Base-by-base conservation (phyloP, 2,888 invertebrate genomes). In the Brenthis hecate region DNA sequence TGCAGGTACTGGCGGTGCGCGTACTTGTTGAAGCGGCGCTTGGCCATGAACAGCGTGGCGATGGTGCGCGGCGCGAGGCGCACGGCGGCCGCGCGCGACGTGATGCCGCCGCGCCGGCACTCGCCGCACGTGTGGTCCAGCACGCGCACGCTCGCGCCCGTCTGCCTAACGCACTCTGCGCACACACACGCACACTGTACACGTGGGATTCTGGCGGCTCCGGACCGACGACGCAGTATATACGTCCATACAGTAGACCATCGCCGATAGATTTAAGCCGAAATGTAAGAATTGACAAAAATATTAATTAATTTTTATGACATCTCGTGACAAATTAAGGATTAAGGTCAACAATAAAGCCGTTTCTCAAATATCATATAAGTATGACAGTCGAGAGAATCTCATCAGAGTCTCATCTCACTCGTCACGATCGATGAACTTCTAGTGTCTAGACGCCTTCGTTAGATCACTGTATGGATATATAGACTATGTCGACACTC, bases 1-100 rank as follows among this genome's bases (percentile, higher is more conserved):
- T 79, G 81, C 79, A 92, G 74, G 87, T 92, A 92, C 87, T 92
- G 92, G 51, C 88, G 86, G 79, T 92, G 92, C 80, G 92, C 92
- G 88, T 92, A 92, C 85, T 92, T 92, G 90, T 92, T 92, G 90
- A 92, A 92, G 73, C 92, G 89, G 1, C 92, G 91, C 87, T 92
- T 92, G 80, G 92, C 92, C 92, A 92, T 92, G 88, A 92, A 92
- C 65, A 92, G 88, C 76, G 92, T 92, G 82, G 92, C 92, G 84
- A 92, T 91, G 78, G 92, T 92, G 70, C 92, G 87, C 79, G 92
- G 92, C 77, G 92, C 92, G 28, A 88, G 85, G 66, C 92, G 89
- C 72, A 87, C 92, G 78, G 92, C 92, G 72, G 92, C 92, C 14
- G 92, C 89, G 77, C 92, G 91, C 70, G 92, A 92, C 78, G 92